Percentiles rank a stretch among this genome's conserved stretches.
These are phyloP conservation scores for Hylaeus anthracinus DNA, from an alignment of 1,140 invertebrate species.

Conservation along the genomic window DNA sequence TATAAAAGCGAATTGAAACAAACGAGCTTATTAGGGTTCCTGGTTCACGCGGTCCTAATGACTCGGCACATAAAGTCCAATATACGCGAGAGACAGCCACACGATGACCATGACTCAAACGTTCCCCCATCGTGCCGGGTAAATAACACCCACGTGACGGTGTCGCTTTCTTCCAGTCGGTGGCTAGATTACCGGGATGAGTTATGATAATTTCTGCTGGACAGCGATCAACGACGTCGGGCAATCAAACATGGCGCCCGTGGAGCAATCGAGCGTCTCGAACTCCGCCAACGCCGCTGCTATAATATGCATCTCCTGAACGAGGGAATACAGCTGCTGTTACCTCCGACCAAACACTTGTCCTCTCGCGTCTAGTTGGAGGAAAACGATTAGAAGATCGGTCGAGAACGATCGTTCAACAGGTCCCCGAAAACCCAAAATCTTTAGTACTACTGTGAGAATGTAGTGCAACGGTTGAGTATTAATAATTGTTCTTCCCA, in stretches of 20 bases:
- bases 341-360: conserved; percentile 41
- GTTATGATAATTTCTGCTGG: conserved; percentile 78
- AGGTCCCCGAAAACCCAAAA: too few relatives aligned
- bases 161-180: conserved; percentile 74
- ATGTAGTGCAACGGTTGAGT: too few relatives aligned
- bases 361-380: conserved; percentile 27
- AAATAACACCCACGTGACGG: conserved; percentile 72
- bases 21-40: conserved; percentile 49
- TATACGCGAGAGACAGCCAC: conserved; percentile 47
- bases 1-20: conserved; percentile 51
- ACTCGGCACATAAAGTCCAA: conserved; percentile 62
- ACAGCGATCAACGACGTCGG: conserved; percentile 77
- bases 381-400: too few relatives aligned
- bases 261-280: conserved; percentile 73
- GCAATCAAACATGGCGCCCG: conserved; percentile 78
- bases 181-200: conserved; percentile 76
- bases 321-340: conserved; percentile 5
- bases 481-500: too few relatives aligned
- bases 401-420: too few relatives aligned
- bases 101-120: conserved; percentile 66
- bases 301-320: conserved; percentile 62
- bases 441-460: too few relatives aligned
- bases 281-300: conserved; percentile 70
- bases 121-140: conserved; percentile 60
- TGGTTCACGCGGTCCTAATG: conserved; percentile 58